Evolutionary conservation across 2,113 vertebrate genomes (phyloP).

Genomic region (Neodontobutis hainanensis): DNA sequence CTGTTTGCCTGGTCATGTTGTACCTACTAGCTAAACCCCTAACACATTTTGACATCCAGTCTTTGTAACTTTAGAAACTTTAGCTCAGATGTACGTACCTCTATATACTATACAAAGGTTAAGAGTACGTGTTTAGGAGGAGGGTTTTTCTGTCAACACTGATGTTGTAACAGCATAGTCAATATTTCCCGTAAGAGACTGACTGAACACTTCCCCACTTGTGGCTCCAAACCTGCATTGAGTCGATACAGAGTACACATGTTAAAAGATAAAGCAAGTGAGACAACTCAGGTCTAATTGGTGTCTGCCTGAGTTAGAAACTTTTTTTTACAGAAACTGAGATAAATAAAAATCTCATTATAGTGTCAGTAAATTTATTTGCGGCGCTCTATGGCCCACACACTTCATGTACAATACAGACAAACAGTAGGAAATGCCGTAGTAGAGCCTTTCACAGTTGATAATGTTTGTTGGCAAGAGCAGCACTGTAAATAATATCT

Average conservation of each 20-base stretch:
- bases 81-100: background rate
- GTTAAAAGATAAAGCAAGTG: background rate
- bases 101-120: too few relatives aligned
- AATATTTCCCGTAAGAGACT: too few relatives aligned
- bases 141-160: too few relatives aligned
- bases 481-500: slow-evolving; percentile 3
- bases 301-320: slow-evolving; percentile 4
- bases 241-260: too few relatives aligned
- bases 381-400: background rate
- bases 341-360: slow-evolving; percentile 10
- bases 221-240: background rate
- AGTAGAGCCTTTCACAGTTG: background rate
- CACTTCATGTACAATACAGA: background rate
- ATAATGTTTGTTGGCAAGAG: slow-evolving; percentile 5
- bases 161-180: too few relatives aligned
- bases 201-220: background rate
- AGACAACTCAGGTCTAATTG: background rate
- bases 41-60: background rate
- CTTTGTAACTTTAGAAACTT: background rate
- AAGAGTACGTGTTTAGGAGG: too few relatives aligned
- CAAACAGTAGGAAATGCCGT: background rate
- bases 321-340: slow-evolving; percentile 1
- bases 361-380: slow-evolving; percentile 1
- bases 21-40: background rate
- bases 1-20: background rate